Conservation (phyloP, 2,888 invertebrate genomes). For the Cryptocephalus primarius region DNA sequence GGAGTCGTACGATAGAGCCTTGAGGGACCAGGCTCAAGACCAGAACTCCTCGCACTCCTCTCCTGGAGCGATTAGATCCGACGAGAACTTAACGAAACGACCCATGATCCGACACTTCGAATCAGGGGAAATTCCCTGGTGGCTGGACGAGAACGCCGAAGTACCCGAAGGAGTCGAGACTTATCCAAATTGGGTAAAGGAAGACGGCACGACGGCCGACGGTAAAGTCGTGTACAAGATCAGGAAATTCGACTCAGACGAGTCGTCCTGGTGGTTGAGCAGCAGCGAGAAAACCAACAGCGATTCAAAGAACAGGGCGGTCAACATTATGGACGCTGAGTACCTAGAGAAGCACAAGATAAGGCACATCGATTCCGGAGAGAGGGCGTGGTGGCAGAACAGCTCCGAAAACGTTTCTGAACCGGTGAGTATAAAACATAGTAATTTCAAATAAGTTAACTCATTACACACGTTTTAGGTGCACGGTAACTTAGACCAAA, state of each 20-base stretch:
- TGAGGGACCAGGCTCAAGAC: background rate
- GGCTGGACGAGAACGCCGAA: constrained; percentile 57
- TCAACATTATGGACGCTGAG: constrained; percentile 41
- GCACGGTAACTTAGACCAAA: constrained; percentile 3
- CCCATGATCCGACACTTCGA: constrained; percentile 16
- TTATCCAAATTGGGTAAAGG: constrained; percentile 20
- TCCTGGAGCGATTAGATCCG: background rate
- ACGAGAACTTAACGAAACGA: background rate
- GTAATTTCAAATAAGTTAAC: too few relatives aligned
- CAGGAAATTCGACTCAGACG: constrained; percentile 19
- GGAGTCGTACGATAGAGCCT: too few relatives aligned
- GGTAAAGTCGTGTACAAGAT: constrained; percentile 13
- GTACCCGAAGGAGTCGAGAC: constrained; percentile 53
- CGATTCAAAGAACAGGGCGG: constrained; percentile 6
- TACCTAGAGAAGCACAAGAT: constrained; percentile 45
- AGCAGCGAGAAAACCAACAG: constrained; percentile 18
- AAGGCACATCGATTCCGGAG: constrained; percentile 57
- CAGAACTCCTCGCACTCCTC: constrained; percentile 1
- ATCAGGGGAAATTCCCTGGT: constrained; percentile 56
- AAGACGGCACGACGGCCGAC: constrained; percentile 19
- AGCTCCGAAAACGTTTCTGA: constrained; percentile 37
- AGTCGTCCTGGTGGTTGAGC: constrained; percentile 22
- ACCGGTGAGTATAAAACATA: constrained; percentile 7
- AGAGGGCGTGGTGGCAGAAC: constrained; percentile 57
- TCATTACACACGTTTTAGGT: too few relatives aligned